These are phyloP conservation scores for Nomada flava DNA, from an alignment of 2,888 invertebrate genomes.

Conservation along the genomic window DNA sequence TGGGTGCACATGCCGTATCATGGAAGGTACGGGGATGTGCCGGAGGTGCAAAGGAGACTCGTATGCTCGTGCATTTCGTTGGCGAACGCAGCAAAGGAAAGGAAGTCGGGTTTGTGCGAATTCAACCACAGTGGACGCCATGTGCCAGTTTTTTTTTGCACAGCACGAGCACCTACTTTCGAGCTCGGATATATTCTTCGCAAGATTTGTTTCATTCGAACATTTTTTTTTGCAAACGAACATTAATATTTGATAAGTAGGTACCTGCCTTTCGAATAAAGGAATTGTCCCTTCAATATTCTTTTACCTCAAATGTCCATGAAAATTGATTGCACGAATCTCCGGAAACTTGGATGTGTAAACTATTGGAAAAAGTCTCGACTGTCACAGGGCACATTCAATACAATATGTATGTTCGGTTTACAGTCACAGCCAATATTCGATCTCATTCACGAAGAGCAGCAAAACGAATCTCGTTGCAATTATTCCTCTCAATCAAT, in stretches of 20 bases:
- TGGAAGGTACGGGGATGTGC: conserved; percentile 39
- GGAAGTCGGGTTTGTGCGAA: conserved; percentile 47
- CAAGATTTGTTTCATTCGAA: not conserved
- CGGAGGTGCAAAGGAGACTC: conserved; percentile 43
- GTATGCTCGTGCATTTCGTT: conserved; percentile 27
- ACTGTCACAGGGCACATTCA: too few species aligned
- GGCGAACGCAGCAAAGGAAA: conserved; percentile 1
- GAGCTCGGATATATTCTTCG: too few species aligned
- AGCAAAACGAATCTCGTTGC: not conserved
- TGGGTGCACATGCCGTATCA: conserved; percentile 67
- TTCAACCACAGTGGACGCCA: conserved; percentile 12
- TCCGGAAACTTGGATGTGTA: too few species aligned
- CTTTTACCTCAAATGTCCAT: not conserved
- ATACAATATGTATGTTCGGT: not conserved
- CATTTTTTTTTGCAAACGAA: not conserved
- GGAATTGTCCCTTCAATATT: not conserved
- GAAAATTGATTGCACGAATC: not conserved
- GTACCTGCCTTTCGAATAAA: not conserved
- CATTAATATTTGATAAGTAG: not conserved
- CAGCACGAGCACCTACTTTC: not conserved
- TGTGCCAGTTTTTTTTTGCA: not conserved
- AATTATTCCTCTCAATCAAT: conserved; percentile 18
- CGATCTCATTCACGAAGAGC: conserved; percentile 3
- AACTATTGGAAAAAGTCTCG: too few species aligned
- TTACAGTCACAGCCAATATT: not conserved